phyloP scores from a whole-genome alignment of 1,140 invertebrate genomes.

The Solen grandis region DNA sequence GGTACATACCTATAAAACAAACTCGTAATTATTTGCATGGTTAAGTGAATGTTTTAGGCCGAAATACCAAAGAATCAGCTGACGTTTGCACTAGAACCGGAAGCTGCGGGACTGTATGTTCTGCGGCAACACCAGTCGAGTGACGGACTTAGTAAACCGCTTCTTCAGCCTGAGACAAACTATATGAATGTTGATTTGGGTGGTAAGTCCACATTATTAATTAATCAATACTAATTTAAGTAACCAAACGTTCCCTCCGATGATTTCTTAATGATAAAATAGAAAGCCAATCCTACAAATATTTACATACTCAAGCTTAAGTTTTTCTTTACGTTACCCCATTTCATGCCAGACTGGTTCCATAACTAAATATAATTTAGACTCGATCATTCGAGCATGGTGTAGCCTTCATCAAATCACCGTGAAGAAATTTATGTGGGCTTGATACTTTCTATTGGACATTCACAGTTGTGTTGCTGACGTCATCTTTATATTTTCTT shows the following conservation, averaged over 20 bases:
- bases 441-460: not conserved
- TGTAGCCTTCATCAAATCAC: too few species aligned
- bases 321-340: too few species aligned
- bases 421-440: too few species aligned
- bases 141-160: not conserved
- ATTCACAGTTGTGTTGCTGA: not conserved
- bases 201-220: slow-evolving; percentile 1
- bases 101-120: slow-evolving; percentile 15
- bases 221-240: too few species aligned
- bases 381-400: too few species aligned
- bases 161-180: slow-evolving; percentile 17
- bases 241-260: too few species aligned
- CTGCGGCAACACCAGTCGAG: not conserved
- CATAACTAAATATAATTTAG: too few species aligned
- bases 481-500: not conserved
- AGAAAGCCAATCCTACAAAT: too few species aligned
- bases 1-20: too few species aligned
- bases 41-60: slow-evolving; percentile 1
- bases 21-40: not conserved
- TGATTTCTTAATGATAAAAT: too few species aligned
- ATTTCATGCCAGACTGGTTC: too few species aligned
- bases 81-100: slow-evolving; percentile 27
- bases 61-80: slow-evolving; percentile 19
- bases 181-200: slow-evolving; percentile 35
- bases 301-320: too few species aligned